Evolutionary conservation across 2,797 vertebrate genomes (phyloP), one percentile per base, ranked within the genome.

Genomic region (Phylloscopus collybita): DNA sequence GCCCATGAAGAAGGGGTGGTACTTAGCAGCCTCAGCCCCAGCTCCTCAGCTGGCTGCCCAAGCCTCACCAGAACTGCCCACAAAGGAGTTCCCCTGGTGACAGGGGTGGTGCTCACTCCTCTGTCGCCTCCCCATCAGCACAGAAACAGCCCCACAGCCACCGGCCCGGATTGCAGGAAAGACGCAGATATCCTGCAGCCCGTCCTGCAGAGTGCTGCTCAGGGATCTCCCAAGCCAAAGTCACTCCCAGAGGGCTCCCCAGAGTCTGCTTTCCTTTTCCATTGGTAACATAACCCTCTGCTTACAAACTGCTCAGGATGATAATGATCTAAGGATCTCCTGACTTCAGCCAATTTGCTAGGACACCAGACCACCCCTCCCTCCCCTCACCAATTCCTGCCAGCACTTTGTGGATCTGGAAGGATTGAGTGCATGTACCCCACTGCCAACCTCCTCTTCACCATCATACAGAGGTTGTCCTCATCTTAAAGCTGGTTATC

Each of bases 71-170:
- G 93, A 90, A 62, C 57, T 85, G 80, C 93, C 87, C 86, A 57
- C 1, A 10, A 88, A 95, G 93, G 92, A 95, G 91, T 80, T 94
- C 42, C 79, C 73, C 91, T 61, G 59, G 90, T 86, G 19, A 3
- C 72, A 50, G 76, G n/a, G 64, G 84, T 47, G 76, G 84, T 40
- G 30, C 21, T 71, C 61, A 26, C 59, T 82, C 93, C 85, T 85
- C 80, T 79, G 81, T 56, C 70, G 82, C 86, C 92, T 86, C 91
- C 34, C 90, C 69, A 62, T 71, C 62, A 27, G 82, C 91, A 92
- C 92, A 84, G 73, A 86, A 95, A 88, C 82, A 96, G 88, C 60
- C 75, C 73, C 44, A 18, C 59, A 92, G 80, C 83, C 95, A 94
- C 90, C 89, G 86, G 47, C 49, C 12, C 0, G 0, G 44, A 16